A percentile compares a stretch with the other conserved stretches of the same genome.
Evolutionary conservation across 2,888 invertebrate species (phyloP).

Genomic region (Clitarchus hookeri): DNA sequence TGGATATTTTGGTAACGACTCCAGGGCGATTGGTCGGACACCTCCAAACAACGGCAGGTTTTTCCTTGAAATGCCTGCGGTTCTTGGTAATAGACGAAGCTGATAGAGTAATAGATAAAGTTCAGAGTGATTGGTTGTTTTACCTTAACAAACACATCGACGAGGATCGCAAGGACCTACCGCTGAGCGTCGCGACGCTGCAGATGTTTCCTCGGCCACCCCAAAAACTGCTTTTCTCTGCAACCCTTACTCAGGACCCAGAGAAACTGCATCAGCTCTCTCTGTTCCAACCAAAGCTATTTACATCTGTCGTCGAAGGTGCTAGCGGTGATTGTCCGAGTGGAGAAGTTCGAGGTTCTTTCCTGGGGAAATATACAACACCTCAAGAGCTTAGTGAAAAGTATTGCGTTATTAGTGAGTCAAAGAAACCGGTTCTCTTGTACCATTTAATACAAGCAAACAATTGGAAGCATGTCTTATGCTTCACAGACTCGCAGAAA

Average conservation of each 20-base stretch:
- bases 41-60: conserved; percentile 79
- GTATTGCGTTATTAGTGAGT: conserved; percentile 66
- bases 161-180: conserved; percentile 49
- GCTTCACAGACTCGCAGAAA: conserved; percentile 86
- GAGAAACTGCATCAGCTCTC: conserved; percentile 89
- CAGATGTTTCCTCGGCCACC: conserved; percentile 61
- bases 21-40: conserved; percentile 94
- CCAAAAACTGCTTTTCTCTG: conserved; percentile 96
- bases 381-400: conserved; percentile 76
- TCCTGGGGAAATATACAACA: conserved; percentile 79
- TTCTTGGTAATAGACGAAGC: conserved; percentile 96
- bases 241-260: conserved; percentile 94
- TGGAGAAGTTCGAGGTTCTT: conserved; percentile 55
- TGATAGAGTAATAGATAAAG: conserved; percentile 89
- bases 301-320: conserved; percentile 67
- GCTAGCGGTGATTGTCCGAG: background rate
- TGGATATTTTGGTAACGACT: conserved; percentile 90
- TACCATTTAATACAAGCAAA: conserved; percentile 65
- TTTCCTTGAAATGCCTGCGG: conserved; percentile 70
- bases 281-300: conserved; percentile 90
- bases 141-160: conserved; percentile 69
- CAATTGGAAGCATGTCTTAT: conserved; percentile 77
- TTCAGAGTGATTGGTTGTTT: conserved; percentile 78
- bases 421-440: conserved; percentile 80
- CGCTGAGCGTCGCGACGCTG: conserved; percentile 59